A percentile compares a stretch with the other conserved stretches of the same genome.
phyloP scores from a whole-genome alignment of 2,113 vertebrate genomes.

The Engraulis encrasicolus region DNA sequence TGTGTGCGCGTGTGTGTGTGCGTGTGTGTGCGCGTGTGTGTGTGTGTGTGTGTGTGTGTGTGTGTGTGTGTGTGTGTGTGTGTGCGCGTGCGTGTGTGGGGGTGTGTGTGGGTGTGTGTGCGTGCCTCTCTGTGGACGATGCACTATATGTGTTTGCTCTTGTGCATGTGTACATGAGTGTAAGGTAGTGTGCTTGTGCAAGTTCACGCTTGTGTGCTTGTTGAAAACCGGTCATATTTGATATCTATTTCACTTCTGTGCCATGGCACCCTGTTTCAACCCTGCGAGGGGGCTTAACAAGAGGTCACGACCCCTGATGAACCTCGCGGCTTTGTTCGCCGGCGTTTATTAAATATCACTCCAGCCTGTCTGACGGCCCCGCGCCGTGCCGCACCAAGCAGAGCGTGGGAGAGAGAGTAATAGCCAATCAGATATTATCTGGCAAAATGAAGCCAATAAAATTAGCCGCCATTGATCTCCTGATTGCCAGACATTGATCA shows the following conservation, averaged over 20 bases:
- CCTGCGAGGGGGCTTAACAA: slow-evolving; percentile 52
- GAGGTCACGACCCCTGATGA: slow-evolving; percentile 38
- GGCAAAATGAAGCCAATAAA: slow-evolving; percentile 47
- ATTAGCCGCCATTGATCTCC: slow-evolving; percentile 43
- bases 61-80: not conserved
- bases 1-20: not conserved
- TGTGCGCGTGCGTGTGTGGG: not conserved
- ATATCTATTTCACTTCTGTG: not conserved
- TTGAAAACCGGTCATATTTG: no score
- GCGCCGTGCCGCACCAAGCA: not conserved
- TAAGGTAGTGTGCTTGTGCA: no score
- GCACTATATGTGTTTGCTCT: no score
- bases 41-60: no score
- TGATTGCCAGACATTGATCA: slow-evolving; percentile 45
- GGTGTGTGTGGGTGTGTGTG: no score
- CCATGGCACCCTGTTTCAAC: slow-evolving; percentile 32
- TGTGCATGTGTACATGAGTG: no score
- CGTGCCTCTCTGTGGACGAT: no score
- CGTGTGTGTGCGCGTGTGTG: no score
- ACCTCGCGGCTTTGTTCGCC: slow-evolving; percentile 19
- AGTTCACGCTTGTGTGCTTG: no score
- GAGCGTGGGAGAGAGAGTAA: slow-evolving; percentile 44
- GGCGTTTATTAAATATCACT: slow-evolving; percentile 48
- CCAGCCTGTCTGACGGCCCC: slow-evolving; percentile 30
- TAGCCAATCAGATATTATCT: slow-evolving; percentile 52